Conservation (phyloP, 2,888 invertebrate species). For the Andrena dorsata region DNA sequence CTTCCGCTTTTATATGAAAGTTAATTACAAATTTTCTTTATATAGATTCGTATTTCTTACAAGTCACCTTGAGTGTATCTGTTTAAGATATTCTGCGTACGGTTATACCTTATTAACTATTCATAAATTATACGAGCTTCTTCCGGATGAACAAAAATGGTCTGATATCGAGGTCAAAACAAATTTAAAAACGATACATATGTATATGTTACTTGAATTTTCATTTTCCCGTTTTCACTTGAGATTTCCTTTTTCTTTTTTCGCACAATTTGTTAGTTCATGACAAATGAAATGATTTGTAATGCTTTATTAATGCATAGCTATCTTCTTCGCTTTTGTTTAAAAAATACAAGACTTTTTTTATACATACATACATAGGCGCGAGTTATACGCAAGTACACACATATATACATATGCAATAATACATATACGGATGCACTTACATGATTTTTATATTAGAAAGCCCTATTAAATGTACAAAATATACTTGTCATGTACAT, state of each 20-base stretch:
- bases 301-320: conserved; percentile 62
- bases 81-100: conserved; percentile 41
- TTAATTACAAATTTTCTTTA: conserved; percentile 59
- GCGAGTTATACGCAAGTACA: conserved; percentile 70
- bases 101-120: conserved; percentile 50
- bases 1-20: conserved; percentile 53
- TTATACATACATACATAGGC: conserved; percentile 73
- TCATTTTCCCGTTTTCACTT: conserved; percentile 41
- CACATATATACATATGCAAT: conserved; percentile 63
- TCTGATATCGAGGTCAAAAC: conserved; percentile 52
- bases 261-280: conserved; percentile 48
- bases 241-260: conserved; percentile 40
- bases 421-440: conserved; percentile 68
- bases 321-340: conserved; percentile 64
- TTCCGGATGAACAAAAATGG: conserved; percentile 35
- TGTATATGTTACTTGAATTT: conserved; percentile 42
- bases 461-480: conserved; percentile 71
- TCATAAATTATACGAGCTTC: conserved; percentile 46
- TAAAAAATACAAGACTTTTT: conserved; percentile 71
- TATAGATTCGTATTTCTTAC: conserved; percentile 43
- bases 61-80: conserved; percentile 40
- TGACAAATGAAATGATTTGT: conserved; percentile 57
- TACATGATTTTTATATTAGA: conserved; percentile 73
- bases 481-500: conserved; percentile 56
- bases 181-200: conserved; percentile 43